Evolutionary conservation across 2,888 invertebrate genomes (phyloP).

Genomic region (Deroplatys truncata): DNA sequence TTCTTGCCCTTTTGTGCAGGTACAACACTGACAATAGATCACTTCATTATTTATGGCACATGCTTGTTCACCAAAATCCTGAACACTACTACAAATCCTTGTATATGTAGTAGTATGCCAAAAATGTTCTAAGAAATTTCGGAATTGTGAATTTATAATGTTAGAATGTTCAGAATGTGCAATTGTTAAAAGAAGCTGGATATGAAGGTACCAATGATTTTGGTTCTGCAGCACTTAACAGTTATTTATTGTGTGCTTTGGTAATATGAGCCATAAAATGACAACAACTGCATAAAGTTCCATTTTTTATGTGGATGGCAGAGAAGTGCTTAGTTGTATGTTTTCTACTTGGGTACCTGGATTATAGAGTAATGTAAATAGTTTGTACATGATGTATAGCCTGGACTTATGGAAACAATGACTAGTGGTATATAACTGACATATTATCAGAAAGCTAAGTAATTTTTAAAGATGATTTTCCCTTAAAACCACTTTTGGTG

Average conservation of each 20-base stretch:
- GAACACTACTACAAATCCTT: too few relatives aligned
- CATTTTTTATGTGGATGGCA: neutral
- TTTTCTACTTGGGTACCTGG: constrained; percentile 28
- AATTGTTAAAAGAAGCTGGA: neutral
- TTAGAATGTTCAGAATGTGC: neutral
- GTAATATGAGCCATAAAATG: neutral
- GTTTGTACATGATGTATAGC: neutral
- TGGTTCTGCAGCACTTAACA: neutral
- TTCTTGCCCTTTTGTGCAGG: too few relatives aligned
- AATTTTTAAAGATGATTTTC: neutral
- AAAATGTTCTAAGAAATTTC: too few relatives aligned
- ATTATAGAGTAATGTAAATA: constrained; percentile 16
- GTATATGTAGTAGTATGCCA: too few relatives aligned
- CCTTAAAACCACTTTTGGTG: neutral
- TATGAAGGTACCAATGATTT: neutral
- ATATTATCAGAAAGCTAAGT: neutral
- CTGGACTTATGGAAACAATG: neutral
- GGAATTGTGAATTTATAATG: neutral
- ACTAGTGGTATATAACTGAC: neutral
- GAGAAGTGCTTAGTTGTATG: neutral
- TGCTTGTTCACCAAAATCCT: too few relatives aligned
- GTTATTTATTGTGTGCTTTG: neutral
- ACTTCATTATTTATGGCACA: too few relatives aligned
- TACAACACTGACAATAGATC: too few relatives aligned
- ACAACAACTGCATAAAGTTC: neutral